These are phyloP conservation scores for Sebastes miniatus DNA, from an alignment of 2,797 vertebrate species.

Conservation along the genomic window DNA sequence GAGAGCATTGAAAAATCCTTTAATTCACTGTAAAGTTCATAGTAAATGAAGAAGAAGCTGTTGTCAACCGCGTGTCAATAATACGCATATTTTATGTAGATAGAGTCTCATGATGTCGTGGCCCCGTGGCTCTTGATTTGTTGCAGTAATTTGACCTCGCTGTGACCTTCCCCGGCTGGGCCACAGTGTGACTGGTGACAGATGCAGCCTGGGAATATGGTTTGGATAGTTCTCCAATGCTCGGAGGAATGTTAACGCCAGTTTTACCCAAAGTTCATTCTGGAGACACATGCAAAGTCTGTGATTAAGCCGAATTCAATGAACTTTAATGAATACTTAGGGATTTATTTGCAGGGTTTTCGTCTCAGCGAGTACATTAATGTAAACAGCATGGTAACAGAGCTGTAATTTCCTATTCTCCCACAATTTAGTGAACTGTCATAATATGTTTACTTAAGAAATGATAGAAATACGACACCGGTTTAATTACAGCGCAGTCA, in stretches of 20 bases:
- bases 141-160: conserved; percentile 68
- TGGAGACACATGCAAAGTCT: conserved; percentile 68
- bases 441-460: conserved; percentile 82
- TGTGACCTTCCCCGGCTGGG: conserved; percentile 65
- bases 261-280: conserved; percentile 73
- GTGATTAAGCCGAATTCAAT: conserved; percentile 78
- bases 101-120: conserved; percentile 43
- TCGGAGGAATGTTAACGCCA: conserved; percentile 58
- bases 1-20: conserved; percentile 16
- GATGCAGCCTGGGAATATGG: conserved; percentile 76
- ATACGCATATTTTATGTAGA: conserved; percentile 56
- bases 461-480: conserved; percentile 81
- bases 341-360: conserved; percentile 72
- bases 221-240: conserved; percentile 61
- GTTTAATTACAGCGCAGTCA: conserved; percentile 82
- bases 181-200: conserved; percentile 69
- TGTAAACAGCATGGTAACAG: conserved; percentile 74
- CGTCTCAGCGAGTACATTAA: conserved; percentile 69
- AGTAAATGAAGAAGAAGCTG: conserved; percentile 47
- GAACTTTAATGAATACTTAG: conserved; percentile 77
- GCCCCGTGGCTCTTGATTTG: conserved; percentile 56
- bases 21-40: conserved; percentile 25
- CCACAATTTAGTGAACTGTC: conserved; percentile 80
- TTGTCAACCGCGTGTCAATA: conserved; percentile 44
- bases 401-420: conserved; percentile 83